Evolutionary conservation across 2,888 invertebrate genomes (phyloP).

Genomic region (Digitonthophagus gazella): DNA sequence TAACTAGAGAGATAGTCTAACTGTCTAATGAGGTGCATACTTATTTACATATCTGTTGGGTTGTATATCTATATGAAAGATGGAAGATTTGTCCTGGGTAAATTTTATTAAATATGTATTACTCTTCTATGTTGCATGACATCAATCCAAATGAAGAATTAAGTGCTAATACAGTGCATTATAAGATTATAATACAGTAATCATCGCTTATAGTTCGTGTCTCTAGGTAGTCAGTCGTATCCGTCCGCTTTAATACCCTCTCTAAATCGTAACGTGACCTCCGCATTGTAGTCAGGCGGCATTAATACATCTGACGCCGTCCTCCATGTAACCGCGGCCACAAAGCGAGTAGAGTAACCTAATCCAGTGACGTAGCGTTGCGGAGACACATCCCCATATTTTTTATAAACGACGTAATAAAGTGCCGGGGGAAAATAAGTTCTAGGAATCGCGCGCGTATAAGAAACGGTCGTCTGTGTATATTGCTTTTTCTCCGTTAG

Average conservation of each 20-base stretch:
- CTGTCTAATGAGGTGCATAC: too few species aligned
- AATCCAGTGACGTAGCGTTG: neutral
- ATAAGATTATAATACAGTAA: too few species aligned
- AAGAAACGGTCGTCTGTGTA: neutral
- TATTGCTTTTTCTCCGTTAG: neutral
- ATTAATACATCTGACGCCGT: neutral
- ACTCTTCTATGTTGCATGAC: too few species aligned
- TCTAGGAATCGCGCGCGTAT: neutral
- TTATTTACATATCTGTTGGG: too few species aligned
- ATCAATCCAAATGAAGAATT: too few species aligned
- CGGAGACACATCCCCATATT: neutral
- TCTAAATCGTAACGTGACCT: neutral
- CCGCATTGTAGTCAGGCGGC: neutral
- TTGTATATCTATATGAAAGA: too few species aligned
- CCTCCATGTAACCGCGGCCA: neutral
- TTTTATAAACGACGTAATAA: neutral
- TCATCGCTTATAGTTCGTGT: too few species aligned
- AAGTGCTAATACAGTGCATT: too few species aligned
- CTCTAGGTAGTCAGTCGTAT: too few species aligned
- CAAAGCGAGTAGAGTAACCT: neutral
- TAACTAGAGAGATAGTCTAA: too few species aligned
- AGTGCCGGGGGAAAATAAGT: neutral
- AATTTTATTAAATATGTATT: too few species aligned
- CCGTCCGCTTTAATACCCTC: neutral
- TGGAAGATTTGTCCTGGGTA: too few species aligned